Percentiles rank a stretch among this genome's conserved stretches.
phyloP scores from a whole-genome alignment of 2,113 vertebrate species.

The Ophiodon elongatus region DNA sequence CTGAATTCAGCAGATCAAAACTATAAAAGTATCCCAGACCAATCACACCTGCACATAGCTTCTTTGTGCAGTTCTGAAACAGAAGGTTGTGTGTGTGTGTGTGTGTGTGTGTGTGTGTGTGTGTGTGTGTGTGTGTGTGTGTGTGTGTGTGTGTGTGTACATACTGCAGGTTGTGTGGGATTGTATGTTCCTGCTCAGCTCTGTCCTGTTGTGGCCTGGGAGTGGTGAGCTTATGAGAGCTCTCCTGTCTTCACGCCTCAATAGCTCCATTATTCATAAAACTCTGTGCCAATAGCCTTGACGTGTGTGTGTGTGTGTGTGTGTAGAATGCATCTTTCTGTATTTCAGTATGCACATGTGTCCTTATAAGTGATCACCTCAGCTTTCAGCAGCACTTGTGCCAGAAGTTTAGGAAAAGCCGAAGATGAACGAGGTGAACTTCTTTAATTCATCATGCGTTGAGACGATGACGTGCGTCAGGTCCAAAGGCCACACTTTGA shows the following conservation, averaged over 20 bases:
- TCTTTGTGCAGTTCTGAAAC: constrained; percentile 28
- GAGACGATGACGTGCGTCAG: neutral
- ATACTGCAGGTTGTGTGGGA: constrained; percentile 59
- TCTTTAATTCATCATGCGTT: neutral
- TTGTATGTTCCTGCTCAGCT: constrained; percentile 64
- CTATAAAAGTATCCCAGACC: constrained; percentile 3
- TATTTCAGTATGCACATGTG: constrained; percentile 8
- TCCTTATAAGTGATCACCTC: constrained; percentile 21
- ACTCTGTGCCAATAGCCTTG: constrained; percentile 53
- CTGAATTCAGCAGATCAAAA: neutral
- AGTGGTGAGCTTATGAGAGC: constrained; percentile 71
- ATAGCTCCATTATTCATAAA: constrained; percentile 75
- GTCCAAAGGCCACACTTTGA: constrained; percentile 1
- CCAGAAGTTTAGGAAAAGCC: neutral
- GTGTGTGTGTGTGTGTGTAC: constrained; percentile 44
- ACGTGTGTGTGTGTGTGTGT: constrained; percentile 15
- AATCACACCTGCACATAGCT: neutral
- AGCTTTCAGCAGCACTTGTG: neutral
- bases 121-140: constrained; percentile 24
- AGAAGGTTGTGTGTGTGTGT: constrained; percentile 13
- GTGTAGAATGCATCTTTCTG: constrained; percentile 26
- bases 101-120: constrained; percentile 44
- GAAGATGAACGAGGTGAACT: neutral
- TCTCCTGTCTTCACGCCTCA: constrained; percentile 70
- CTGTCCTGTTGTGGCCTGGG: constrained; percentile 66